Evolutionary conservation across 2,113 vertebrate species (phyloP).

Genomic region (Chamaetylas fuelleborni): DNA sequence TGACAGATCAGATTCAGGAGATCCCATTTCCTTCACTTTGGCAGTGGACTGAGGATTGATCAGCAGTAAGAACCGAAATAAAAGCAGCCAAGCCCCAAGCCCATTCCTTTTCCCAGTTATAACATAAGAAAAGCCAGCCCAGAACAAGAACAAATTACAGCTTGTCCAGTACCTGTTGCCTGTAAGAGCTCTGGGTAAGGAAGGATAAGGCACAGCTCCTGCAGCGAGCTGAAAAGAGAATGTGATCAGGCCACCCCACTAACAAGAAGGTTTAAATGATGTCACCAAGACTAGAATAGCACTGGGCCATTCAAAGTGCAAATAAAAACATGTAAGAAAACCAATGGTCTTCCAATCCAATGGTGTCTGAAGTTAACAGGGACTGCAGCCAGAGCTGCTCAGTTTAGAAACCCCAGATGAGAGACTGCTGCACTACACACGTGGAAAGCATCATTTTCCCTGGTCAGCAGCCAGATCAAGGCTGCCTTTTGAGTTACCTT

Average conservation of each 20-base stretch:
- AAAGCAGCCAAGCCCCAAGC: neutral
- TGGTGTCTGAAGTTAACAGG: neutral
- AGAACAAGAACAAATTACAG: neutral
- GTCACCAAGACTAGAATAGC: neutral
- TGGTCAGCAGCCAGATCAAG: neutral
- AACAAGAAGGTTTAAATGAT: neutral
- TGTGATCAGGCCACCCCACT: neutral
- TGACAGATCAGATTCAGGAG: neutral
- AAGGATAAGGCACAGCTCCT: neutral
- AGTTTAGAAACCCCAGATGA: neutral
- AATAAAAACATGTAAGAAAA: neutral
- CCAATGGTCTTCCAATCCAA: neutral
- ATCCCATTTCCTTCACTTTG: neutral
- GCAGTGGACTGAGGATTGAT: neutral
- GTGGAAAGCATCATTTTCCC: neutral
- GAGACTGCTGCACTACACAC: neutral
- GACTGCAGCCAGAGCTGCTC: neutral
- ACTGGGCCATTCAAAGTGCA: neutral
- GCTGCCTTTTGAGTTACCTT: neutral
- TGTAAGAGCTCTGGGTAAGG: neutral
- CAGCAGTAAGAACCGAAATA: neutral
- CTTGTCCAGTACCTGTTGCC: neutral
- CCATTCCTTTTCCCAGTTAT: neutral
- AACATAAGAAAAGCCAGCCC: neutral
- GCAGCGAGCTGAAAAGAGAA: neutral